Percentiles rank a stretch among this genome's conserved stretches.
Conservation (phyloP, 2,797 vertebrate species). For the Pelobates cultripes region DNA sequence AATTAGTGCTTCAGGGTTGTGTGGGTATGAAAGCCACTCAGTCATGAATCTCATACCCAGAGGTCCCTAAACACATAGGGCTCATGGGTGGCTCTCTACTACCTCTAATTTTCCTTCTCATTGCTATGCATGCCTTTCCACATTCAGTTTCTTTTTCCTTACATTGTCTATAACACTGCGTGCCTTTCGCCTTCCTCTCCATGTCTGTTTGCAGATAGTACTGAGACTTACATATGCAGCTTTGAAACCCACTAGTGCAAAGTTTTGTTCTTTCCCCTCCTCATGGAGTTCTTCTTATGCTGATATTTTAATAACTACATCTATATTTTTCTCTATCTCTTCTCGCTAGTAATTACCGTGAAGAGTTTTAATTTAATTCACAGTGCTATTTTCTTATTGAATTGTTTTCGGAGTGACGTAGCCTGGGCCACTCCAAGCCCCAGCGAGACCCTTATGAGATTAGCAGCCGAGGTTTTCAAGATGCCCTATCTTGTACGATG, state of each 20-base stretch:
- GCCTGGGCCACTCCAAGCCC: conserved; percentile 49
- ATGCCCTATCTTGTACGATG: conserved; percentile 43
- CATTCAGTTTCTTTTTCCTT: neutral
- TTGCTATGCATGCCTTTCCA: neutral
- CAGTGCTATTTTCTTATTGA: conserved; percentile 51
- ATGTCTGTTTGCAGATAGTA: neutral
- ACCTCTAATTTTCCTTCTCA: neutral
- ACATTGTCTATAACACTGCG: neutral
- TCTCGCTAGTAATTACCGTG: conserved; percentile 46
- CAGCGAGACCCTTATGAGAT: conserved; percentile 52
- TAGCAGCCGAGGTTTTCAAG: conserved; percentile 51
- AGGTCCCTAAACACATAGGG: too few relatives aligned
- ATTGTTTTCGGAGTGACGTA: conserved; percentile 49
- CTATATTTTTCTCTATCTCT: conserved; percentile 52
- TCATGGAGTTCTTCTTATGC: conserved; percentile 17
- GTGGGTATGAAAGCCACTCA: too few relatives aligned
- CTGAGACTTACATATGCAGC: neutral
- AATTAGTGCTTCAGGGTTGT: too few relatives aligned
- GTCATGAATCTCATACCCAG: too few relatives aligned
- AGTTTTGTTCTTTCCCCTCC: conserved; percentile 22
- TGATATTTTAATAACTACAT: conserved; percentile 52
- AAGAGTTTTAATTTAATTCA: conserved; percentile 55
- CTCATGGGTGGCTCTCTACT: neutral
- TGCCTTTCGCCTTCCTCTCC: neutral
- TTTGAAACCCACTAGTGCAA: neutral